A percentile compares a stretch with the other conserved stretches of the same genome.
phyloP scores from a whole-genome alignment of 2,888 invertebrate species.

The Sarcophaga variegata region DNA sequence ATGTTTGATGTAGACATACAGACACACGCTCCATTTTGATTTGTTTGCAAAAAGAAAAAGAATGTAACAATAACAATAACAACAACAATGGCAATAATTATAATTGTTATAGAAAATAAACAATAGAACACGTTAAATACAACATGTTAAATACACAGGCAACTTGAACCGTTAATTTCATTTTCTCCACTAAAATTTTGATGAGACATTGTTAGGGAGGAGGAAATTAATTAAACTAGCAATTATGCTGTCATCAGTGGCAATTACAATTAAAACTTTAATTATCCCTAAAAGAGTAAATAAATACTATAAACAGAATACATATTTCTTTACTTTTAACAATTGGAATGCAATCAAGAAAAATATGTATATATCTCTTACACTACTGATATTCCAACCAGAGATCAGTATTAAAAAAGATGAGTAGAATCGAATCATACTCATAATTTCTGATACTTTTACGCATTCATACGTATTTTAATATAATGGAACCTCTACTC shows the following conservation, averaged over 20 bases:
- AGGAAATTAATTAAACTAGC: constrained; percentile 9
- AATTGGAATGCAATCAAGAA: too few species aligned
- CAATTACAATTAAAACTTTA: neutral
- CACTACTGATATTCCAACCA: too few species aligned
- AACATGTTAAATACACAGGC: neutral
- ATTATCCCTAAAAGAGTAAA: too few species aligned
- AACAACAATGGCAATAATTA: constrained; percentile 13
- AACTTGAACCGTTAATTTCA: constrained; percentile 6
- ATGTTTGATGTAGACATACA: neutral
- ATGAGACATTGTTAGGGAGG: neutral
- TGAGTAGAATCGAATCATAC: too few species aligned
- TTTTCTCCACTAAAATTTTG: constrained; percentile 4
- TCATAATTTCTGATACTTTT: too few species aligned
- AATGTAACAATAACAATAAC: neutral
- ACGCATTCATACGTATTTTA: too few species aligned
- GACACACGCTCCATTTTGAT: constrained; percentile 56
- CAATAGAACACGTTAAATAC: constrained; percentile 12
- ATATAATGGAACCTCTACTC: too few species aligned
- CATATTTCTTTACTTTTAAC: too few species aligned
- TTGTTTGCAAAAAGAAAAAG: constrained; percentile 52
- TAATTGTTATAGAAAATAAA: constrained; percentile 48
- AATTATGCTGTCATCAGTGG: constrained; percentile 36
- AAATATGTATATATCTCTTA: too few species aligned
- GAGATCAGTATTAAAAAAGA: too few species aligned
- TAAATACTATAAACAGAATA: too few species aligned